Evolutionary conservation across 2,113 vertebrate species (phyloP).

Genomic region (Rhineura floridana): DNA sequence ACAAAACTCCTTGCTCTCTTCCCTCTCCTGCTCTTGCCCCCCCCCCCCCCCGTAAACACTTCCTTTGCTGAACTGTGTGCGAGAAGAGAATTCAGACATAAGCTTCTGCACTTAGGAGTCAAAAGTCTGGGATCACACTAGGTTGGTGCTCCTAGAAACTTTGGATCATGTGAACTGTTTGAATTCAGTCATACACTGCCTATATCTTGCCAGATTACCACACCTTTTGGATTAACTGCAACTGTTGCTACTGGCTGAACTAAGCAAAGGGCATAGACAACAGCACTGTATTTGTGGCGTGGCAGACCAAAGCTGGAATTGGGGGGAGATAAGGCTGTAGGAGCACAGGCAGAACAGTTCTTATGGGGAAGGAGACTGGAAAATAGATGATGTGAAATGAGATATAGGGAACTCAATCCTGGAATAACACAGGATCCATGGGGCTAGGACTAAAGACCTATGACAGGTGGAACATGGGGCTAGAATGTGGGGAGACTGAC

Average conservation of each 20-base stretch:
- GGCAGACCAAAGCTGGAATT: not conserved
- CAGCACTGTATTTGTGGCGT: not conserved
- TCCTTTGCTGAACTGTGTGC: not conserved
- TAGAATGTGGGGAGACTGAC: not conserved
- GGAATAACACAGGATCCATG: not conserved
- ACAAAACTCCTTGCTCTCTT: not conserved
- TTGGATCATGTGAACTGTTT: not conserved
- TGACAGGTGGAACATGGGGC: not conserved
- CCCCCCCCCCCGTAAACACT: not conserved
- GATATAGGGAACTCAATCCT: not conserved
- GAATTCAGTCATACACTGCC: not conserved
- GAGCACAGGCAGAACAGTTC: not conserved
- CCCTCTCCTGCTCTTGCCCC: too few species aligned
- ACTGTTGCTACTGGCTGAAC: not conserved
- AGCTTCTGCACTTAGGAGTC: not conserved
- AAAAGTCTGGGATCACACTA: not conserved
- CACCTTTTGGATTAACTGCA: conserved; percentile 9
- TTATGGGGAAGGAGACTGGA: not conserved
- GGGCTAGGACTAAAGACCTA: not conserved
- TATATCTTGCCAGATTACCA: not conserved
- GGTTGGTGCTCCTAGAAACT: not conserved
- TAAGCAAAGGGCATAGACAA: not conserved
- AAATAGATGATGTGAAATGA: not conserved
- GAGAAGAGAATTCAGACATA: not conserved
- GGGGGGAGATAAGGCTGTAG: not conserved